Evolutionary conservation across 2,113 vertebrate species (phyloP), one percentile per base, ranked within the genome.

Genomic region (Onychostruthus taczanowskii): DNA sequence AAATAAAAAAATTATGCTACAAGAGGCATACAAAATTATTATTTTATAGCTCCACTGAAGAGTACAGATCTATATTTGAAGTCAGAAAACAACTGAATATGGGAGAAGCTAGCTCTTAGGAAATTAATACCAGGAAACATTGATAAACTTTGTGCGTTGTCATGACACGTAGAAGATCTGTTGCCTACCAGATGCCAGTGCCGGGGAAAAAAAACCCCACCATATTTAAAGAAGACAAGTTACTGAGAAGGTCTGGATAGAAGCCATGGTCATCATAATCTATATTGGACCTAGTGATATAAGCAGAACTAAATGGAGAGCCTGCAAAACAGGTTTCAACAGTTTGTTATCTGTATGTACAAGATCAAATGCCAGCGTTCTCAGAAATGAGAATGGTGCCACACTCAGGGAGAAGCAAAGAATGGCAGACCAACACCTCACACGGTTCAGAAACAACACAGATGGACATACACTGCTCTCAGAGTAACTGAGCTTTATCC

Each of bases 221-320:
- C 80, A n/a, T 52, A 77, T 64, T 90, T 76, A 89, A 95, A 79
- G 59, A 73, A 4, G 44, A 49, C 39, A 89, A 89, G 93, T 58
- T 89, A 92, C 77, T 94, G 90, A 94, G 94, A 95, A 90, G 81
- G 87, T 75, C 81, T 96, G 97, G 90, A 96, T 72, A n/a, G 78
- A 89, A 95, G 80, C 91, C 89, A 95, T 7, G 35, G 41, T 46
- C 94, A 96, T 95, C 87, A 96, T 76, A 50, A 75, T 82, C 92
- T 92, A 94, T 95, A 95, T 80, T 75, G 83, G 83, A 96, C 47
- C 16, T 61, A 72, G 19, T 93, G 94, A 93, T 87, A 74, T 70
- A 94, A 96, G 78, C 81, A 91, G 86, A 95, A 92, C 59, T 87
- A 89, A 96, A 84, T 52, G 61, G 46, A 95, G 75, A 70, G 70